Base-by-base conservation (phyloP, 2,113 vertebrate genomes). In the Pelodiscus sinensis region DNA sequence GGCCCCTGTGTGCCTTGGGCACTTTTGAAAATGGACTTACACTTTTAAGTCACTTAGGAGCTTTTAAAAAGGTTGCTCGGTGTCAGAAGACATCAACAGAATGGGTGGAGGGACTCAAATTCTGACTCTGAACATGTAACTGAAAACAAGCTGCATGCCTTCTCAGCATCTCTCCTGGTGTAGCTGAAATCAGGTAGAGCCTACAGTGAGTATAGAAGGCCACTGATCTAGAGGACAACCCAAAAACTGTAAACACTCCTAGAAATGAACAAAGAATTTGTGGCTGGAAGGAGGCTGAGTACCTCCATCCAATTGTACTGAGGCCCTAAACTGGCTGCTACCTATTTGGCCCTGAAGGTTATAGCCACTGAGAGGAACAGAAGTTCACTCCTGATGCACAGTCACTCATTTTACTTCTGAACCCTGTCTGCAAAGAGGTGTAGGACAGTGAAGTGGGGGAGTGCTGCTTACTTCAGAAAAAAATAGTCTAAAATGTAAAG, bases 191-290 rank as follows among this genome's bases (percentile, higher is more conserved):
- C 81, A 84, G 24, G 52, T 16, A 73, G 78, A 44, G 52, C 55
- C 21, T 81, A 27, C 50, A 24, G 35, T 25, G 79, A 89, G 78
- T 94, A 90, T 5, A 88, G 87, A 38, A 56, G 92, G 85, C 93
- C 87, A 51, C 24, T 93, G 62, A 84, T 84, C 73, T 73, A 54
- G 56, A 35, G 75, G 81, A 38, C 79, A 0, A 2, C 86, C 82
- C 77, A 31, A 86, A 88, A 86, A 90, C 85, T 22, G 13, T 77
- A 25, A 24, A 85, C 55, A 24, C 88, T 93, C 95, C 77, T 93
- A 38, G 81, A 92, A 60, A 60, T 52, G 18, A 52, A 77, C 9
- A 86, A 88, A 81, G 51, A 62, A 65, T 75, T 92, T 50, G 19
- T 87, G 19, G 51, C 18, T 60, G n/a, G 3, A 77, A 54, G 68